Percentiles rank a stretch among this genome's conserved stretches.
phyloP scores from a whole-genome alignment of 2,888 invertebrate genomes.

The Drosophila pseudotakahashii region DNA sequence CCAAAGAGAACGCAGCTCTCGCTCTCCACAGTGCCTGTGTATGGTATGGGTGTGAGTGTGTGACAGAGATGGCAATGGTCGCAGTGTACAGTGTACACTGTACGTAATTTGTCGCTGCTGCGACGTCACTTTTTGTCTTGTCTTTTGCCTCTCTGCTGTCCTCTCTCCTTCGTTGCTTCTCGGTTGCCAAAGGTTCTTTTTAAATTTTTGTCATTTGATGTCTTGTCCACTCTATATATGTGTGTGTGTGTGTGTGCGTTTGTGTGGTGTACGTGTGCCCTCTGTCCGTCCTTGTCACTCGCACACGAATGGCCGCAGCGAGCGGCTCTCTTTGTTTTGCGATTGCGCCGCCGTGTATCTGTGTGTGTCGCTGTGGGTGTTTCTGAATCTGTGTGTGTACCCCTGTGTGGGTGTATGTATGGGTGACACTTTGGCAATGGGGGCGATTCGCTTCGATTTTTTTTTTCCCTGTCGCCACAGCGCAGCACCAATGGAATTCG shows the following conservation, averaged over 20 bases:
- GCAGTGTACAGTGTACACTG: constrained; percentile 14
- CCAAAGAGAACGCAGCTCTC: constrained; percentile 57
- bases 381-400: constrained; percentile 26
- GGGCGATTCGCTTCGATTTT: constrained; percentile 71
- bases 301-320: constrained; percentile 57
- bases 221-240: constrained; percentile 55
- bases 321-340: constrained; percentile 31
- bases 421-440: constrained; percentile 69
- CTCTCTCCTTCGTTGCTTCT: constrained; percentile 22
- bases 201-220: constrained; percentile 79
- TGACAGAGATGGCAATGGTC: constrained; percentile 81
- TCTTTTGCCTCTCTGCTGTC: constrained; percentile 1
- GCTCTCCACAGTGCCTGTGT: neutral
- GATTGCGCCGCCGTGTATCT: constrained; percentile 25
- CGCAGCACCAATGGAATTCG: constrained; percentile 79
- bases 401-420: constrained; percentile 38
- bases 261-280: constrained; percentile 34
- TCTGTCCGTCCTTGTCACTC: constrained; percentile 71
- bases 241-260: too few relatives aligned
- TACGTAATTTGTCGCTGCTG: constrained; percentile 61
- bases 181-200: constrained; percentile 53
- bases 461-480: constrained; percentile 65
- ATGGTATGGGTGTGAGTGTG: constrained; percentile 49
- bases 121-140: constrained; percentile 53
- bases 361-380: neutral